Percentiles rank a stretch among this genome's conserved stretches.
Conservation (phyloP, 1,140 invertebrate species). For the Drosophila mayri region DNA sequence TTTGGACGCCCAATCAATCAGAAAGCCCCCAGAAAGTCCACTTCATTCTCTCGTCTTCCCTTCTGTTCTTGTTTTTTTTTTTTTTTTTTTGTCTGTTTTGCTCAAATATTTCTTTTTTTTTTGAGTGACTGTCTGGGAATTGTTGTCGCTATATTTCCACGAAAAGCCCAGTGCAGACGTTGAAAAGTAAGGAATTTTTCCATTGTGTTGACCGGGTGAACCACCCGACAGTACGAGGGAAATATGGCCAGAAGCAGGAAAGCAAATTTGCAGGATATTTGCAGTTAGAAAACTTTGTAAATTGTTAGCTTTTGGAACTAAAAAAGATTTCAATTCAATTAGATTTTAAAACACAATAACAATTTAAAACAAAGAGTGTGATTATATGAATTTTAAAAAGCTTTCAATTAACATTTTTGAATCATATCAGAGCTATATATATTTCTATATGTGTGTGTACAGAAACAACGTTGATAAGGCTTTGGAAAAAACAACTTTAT, state of each 20-base stretch:
- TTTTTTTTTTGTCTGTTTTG: conserved; percentile 42
- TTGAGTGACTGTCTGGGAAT: conserved; percentile 58
- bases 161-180: conserved; percentile 27
- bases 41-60: conserved; percentile 15
- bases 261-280: conserved; percentile 5
- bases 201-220: conserved; percentile 20
- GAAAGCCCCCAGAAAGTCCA: conserved; percentile 11
- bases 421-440: neutral
- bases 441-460: neutral
- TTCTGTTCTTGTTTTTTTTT: conserved; percentile 6
- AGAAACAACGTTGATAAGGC: conserved; percentile 11
- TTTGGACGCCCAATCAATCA: conserved; percentile 66
- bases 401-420: conserved; percentile 9
- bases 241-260: neutral
- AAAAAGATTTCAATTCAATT: neutral
- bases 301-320: too few relatives aligned
- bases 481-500: conserved; percentile 28
- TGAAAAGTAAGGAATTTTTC: conserved; percentile 41
- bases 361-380: neutral
- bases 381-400: neutral
- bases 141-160: conserved; percentile 46
- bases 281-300: neutral
- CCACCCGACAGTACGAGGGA: conserved; percentile 2
- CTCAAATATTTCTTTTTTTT: conserved; percentile 65
- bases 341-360: neutral